Percentiles rank a stretch among this genome's conserved stretches.
phyloP scores from a whole-genome alignment of 2,888 invertebrate genomes.

The Phoenoteleia sp. region DNA sequence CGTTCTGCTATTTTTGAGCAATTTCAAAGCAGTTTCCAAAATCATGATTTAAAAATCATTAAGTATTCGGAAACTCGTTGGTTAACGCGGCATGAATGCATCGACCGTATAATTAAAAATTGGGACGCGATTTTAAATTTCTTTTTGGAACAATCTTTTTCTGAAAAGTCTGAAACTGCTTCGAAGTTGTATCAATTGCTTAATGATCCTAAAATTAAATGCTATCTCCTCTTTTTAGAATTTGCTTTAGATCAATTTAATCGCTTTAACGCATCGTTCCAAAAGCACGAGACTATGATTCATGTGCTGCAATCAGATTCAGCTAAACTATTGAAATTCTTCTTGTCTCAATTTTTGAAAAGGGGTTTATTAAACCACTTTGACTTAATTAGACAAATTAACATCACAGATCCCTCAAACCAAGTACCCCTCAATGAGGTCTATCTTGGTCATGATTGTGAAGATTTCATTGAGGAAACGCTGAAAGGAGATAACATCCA shows the following conservation, averaged over 20 bases:
- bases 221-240: background rate
- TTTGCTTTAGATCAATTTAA: background rate
- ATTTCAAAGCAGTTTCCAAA: background rate
- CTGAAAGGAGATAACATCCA: background rate
- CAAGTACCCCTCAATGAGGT: background rate
- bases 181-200: background rate
- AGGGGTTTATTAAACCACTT: background rate
- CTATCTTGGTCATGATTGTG: background rate
- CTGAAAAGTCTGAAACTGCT: background rate
- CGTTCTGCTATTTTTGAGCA: background rate
- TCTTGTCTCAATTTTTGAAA: background rate
- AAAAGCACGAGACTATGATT: background rate
- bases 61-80: background rate
- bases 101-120: background rate
- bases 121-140: background rate
- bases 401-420: background rate
- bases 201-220: background rate
- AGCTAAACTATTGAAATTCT: background rate
- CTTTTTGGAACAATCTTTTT: background rate
- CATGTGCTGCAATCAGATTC: background rate
- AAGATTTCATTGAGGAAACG: background rate
- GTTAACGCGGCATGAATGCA: background rate
- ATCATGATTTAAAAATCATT: background rate
- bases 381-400: background rate
- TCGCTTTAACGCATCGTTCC: background rate